Evolutionary conservation across 2,888 invertebrate species (phyloP).

Genomic region (Nephrotoma guestfalica): DNA sequence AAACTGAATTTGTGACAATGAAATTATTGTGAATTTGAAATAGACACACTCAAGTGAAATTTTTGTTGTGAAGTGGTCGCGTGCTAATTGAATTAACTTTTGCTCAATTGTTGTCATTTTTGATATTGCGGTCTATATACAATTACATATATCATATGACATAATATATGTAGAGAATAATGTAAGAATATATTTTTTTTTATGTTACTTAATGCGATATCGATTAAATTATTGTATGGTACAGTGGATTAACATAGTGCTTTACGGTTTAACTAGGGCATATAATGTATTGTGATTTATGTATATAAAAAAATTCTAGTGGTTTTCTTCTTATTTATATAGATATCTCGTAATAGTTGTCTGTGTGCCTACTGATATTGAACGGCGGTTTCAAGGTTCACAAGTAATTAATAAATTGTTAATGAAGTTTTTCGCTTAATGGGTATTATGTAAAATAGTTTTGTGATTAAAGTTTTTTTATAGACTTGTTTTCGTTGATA

Average conservation of each 20-base stretch:
- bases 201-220: neutral
- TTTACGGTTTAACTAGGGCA: neutral
- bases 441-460: neutral
- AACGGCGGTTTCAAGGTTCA: neutral
- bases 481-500: neutral
- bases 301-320: neutral
- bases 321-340: neutral
- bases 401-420: neutral
- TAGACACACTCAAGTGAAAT: neutral
- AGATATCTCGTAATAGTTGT: neutral
- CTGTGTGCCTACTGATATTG: neutral
- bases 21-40: no score
- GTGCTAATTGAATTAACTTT: neutral
- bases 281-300: neutral
- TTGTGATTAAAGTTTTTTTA: neutral
- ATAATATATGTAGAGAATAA: neutral
- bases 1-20: no score
- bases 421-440: neutral
- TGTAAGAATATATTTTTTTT: neutral
- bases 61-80: neutral
- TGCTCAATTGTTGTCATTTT: neutral
- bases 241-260: neutral
- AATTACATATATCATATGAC: neutral
- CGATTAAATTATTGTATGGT: neutral
- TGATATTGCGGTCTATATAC: neutral